Evolutionary conservation across 2,113 vertebrate genomes (phyloP).

Genomic region (Pimephales promelas): DNA sequence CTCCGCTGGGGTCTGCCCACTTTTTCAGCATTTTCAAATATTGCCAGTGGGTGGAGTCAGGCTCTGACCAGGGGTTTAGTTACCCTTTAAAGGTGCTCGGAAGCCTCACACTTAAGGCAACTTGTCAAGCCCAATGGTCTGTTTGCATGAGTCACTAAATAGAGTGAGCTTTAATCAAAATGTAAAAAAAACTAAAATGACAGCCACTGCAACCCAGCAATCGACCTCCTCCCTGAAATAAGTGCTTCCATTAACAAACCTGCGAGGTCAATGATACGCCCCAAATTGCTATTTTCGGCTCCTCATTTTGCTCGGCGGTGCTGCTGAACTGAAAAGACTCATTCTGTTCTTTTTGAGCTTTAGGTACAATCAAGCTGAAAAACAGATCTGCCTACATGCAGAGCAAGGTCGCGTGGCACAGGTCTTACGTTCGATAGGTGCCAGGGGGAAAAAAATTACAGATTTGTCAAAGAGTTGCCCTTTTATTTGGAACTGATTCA

Average conservation of each 20-base stretch:
- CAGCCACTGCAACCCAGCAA: slow-evolving; percentile 64
- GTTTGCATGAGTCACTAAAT: slow-evolving; percentile 5
- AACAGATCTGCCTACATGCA: slow-evolving; percentile 14
- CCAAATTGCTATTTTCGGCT: slow-evolving; percentile 51
- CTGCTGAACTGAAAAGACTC: neutral
- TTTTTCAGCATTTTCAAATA: too few relatives aligned
- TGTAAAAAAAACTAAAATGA: slow-evolving; percentile 68
- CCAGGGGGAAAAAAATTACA: neutral
- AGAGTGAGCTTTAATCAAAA: slow-evolving; percentile 56
- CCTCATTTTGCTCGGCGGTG: slow-evolving; percentile 11
- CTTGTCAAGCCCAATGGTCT: slow-evolving; percentile 2
- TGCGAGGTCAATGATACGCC: slow-evolving; percentile 67
- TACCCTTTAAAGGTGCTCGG: neutral
- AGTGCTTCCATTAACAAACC: slow-evolving; percentile 63
- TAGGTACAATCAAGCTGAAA: neutral
- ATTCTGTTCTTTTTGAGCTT: neutral
- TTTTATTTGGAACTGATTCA: slow-evolving; percentile 20
- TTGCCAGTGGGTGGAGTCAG: too few relatives aligned
- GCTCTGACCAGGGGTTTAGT: too few relatives aligned
- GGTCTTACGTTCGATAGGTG: neutral
- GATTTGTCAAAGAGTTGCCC: slow-evolving; percentile 19
- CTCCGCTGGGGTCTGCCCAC: too few relatives aligned
- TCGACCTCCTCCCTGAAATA: slow-evolving; percentile 63
- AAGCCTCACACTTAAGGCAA: slow-evolving; percentile 19
- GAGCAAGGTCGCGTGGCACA: neutral